Conservation (phyloP, 2,797 vertebrate species). For the Tokudaia tokunoshimensis region DNA sequence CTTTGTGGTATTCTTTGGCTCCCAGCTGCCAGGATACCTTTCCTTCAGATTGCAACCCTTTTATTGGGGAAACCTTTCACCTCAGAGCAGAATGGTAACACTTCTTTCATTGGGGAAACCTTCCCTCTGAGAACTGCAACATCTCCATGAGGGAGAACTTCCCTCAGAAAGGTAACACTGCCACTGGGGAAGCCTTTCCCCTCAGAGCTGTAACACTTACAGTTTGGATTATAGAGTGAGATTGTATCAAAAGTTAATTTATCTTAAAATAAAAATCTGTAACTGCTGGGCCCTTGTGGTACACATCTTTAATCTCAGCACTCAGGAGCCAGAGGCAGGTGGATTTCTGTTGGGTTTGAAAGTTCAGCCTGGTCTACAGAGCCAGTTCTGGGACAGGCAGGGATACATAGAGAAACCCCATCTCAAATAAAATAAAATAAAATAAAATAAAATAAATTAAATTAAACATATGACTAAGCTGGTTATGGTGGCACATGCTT, state of each 20-base stretch:
- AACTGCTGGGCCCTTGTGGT: no score
- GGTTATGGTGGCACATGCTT: neutral
- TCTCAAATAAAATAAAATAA: neutral
- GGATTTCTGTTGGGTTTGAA: neutral
- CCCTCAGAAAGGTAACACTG: neutral
- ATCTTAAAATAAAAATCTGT: no score
- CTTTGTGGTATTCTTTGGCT: neutral
- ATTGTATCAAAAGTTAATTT: neutral
- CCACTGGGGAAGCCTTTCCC: neutral
- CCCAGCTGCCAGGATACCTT: neutral
- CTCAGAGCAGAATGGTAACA: neutral
- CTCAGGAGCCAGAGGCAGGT: neutral
- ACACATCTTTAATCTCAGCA: neutral
- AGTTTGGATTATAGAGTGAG: neutral
- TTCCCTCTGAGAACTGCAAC: neutral
- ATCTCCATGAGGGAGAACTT: neutral
- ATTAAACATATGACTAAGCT: neutral
- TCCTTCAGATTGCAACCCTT: neutral
- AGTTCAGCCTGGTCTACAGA: neutral
- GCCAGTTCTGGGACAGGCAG: neutral
- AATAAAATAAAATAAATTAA: neutral
- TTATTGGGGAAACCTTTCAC: neutral
- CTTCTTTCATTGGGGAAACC: neutral
- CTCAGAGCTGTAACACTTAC: neutral
- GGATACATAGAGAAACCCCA: neutral